Conservation (phyloP, 2,888 invertebrate genomes). For the Hecatera dysodea region DNA sequence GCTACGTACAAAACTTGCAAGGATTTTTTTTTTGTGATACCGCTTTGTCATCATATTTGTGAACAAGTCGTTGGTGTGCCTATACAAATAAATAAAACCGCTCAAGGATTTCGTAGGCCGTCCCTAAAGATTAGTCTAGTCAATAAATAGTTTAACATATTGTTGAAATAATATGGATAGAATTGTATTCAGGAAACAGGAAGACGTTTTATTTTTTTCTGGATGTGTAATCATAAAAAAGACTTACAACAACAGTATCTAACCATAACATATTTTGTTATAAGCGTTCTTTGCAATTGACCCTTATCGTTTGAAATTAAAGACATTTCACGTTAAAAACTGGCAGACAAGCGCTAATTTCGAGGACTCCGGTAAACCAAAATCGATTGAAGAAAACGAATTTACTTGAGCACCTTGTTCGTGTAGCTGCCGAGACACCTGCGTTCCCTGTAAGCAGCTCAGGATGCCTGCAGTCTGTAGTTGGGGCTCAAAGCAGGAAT, state of each 20-base stretch:
- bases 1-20: too few species aligned
- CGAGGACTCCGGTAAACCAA: neutral
- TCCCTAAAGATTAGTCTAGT: neutral
- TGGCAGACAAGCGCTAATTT: neutral
- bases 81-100: neutral
- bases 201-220: neutral
- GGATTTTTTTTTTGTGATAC: too few species aligned
- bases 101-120: neutral
- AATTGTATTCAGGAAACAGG: neutral
- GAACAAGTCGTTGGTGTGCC: too few species aligned
- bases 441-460: conserved; percentile 32
- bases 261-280: too few species aligned
- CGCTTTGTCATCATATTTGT: too few species aligned
- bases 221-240: too few species aligned
- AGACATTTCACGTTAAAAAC: neutral
- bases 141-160: neutral
- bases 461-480: neutral
- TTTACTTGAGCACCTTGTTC: conserved; percentile 1
- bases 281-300: too few species aligned
- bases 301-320: too few species aligned
- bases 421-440: conserved; percentile 2
- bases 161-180: neutral
- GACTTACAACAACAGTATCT: too few species aligned
- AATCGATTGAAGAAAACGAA: conserved; percentile 17
- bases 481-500: conserved; percentile 42